These are phyloP conservation scores for Halocynthia roretzi DNA, from an alignment of 23 tunicate genomes.

Conservation along the genomic window DNA sequence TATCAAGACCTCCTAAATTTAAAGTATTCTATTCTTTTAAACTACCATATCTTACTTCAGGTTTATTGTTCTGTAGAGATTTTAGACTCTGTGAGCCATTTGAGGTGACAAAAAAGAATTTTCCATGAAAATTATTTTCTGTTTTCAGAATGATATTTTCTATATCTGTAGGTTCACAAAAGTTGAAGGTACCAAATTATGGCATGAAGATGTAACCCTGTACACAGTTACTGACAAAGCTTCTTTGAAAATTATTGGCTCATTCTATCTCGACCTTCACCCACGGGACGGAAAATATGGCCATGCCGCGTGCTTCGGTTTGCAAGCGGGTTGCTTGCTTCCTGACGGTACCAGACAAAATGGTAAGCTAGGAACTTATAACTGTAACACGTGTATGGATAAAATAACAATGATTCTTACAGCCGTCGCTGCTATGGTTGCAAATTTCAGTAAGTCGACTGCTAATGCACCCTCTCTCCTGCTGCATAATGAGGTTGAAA, in stretches of 20 bases:
- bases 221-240: slow-evolving; percentile 55
- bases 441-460: slow-evolving; percentile 79
- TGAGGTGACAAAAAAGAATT: no score
- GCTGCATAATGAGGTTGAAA: slow-evolving; percentile 82
- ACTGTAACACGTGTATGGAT: neutral
- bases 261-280: slow-evolving; percentile 65
- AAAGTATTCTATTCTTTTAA: slow-evolving; percentile 30
- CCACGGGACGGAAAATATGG: slow-evolving; percentile 92
- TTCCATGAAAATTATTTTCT: neutral
- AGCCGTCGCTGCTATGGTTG: slow-evolving; percentile 95
- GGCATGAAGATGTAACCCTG: slow-evolving; percentile 81
- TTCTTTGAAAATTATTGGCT: slow-evolving; percentile 52
- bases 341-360: slow-evolving; percentile 69
- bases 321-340: slow-evolving; percentile 74
- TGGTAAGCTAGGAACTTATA: slow-evolving; percentile 19
- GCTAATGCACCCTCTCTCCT: slow-evolving; percentile 62
- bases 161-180: slow-evolving; percentile 30
- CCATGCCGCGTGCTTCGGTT: slow-evolving; percentile 88
- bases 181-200: slow-evolving; percentile 35
- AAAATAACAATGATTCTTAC: neutral
- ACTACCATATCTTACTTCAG: neutral
- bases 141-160: neutral
- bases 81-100: no score
- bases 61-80: neutral
- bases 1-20: slow-evolving; percentile 67